Percentiles rank a stretch among this genome's conserved stretches.
Evolutionary conservation across 2,888 invertebrate genomes (phyloP).

Genomic region (Polydrusus cervinus): DNA sequence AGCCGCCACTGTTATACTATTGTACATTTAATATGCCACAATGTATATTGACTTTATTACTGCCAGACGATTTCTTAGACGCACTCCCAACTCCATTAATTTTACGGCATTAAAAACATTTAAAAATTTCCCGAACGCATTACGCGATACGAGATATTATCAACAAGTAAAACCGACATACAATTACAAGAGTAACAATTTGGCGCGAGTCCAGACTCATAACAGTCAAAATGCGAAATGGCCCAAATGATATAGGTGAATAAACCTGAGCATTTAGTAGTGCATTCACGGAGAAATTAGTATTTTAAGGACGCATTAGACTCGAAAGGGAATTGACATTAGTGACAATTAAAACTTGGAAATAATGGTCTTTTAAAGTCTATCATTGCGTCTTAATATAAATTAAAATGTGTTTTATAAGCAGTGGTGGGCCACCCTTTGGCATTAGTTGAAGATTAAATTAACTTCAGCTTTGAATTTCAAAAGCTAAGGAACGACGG

Average conservation of each 20-base stretch:
- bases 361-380: background rate
- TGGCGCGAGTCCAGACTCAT: constrained; percentile 32
- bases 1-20: too few relatives aligned
- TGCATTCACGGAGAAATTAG: constrained; percentile 4
- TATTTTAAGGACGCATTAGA: background rate
- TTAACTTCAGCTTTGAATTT: too few relatives aligned
- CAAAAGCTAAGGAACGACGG: too few relatives aligned
- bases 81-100: constrained; percentile 12
- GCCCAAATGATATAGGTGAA: constrained; percentile 44
- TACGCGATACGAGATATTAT: constrained; percentile 35
- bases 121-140: constrained; percentile 16
- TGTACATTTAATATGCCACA: too few relatives aligned
- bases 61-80: constrained; percentile 7
- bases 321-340: background rate
- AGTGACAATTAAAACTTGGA: background rate
- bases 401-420: too few relatives aligned
- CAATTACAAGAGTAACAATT: constrained; percentile 40
- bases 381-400: too few relatives aligned
- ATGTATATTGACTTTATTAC: constrained; percentile 3
- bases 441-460: too few relatives aligned
- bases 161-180: constrained; percentile 40
- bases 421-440: too few relatives aligned
- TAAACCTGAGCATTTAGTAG: constrained; percentile 36
- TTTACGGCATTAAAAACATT: constrained; percentile 20
- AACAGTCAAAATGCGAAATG: constrained; percentile 48